Evolutionary conservation across 1,140 invertebrate genomes (phyloP).

Genomic region (Rhopalosiphum maidis): DNA sequence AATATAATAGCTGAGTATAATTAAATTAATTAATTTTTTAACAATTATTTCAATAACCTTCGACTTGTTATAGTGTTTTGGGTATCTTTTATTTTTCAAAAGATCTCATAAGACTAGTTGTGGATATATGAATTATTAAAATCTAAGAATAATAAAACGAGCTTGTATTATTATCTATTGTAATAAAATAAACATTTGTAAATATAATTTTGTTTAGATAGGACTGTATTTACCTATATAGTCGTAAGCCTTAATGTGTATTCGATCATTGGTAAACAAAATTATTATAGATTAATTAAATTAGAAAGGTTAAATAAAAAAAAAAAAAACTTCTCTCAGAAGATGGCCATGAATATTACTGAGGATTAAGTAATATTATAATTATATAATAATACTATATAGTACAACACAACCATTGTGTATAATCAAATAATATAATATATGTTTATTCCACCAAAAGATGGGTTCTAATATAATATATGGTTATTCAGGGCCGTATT

Average conservation of each 20-base stretch:
- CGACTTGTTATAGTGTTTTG: neutral
- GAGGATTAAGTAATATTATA: neutral
- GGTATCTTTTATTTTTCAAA: neutral
- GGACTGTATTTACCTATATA: neutral
- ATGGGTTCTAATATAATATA: neutral
- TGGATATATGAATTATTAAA: neutral
- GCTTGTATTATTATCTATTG: neutral
- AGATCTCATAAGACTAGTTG: neutral
- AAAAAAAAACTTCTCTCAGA: neutral
- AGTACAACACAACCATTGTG: neutral
- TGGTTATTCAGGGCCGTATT: neutral
- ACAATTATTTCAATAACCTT: neutral
- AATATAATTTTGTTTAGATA: neutral
- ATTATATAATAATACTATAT: slow-evolving; percentile 16
- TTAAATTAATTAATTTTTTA: neutral
- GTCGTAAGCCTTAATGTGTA: neutral
- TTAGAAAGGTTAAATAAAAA: neutral
- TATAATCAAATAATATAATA: slow-evolving; percentile 12
- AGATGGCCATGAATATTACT: slow-evolving; percentile 10
- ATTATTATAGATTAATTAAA: neutral
- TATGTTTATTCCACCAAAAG: neutral
- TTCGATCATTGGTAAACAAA: neutral
- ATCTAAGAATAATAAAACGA: neutral
- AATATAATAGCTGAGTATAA: neutral
- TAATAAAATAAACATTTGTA: neutral